A percentile compares a stretch with the other conserved stretches of the same genome.
Evolutionary conservation across 2,797 vertebrate species (phyloP).

Genomic region (Saxicola maurus): DNA sequence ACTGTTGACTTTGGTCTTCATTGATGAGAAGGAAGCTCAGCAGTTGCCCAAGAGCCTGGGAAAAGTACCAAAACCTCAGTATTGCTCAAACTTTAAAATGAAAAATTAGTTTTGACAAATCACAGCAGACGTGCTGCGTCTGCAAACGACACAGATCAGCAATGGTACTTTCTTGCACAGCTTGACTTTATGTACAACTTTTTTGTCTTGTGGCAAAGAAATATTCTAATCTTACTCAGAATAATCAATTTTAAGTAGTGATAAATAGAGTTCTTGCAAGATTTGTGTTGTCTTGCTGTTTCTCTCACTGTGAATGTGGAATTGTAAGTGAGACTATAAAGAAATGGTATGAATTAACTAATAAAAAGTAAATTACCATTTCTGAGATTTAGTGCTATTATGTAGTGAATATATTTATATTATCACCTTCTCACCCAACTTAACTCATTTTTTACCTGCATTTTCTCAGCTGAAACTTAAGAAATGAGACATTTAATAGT

Average conservation of each 20-base stretch:
- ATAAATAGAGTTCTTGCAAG: neutral
- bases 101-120: slow-evolving; percentile 31
- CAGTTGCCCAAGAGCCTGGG: neutral
- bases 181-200: neutral
- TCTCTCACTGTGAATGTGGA: neutral
- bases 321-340: neutral
- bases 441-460: neutral
- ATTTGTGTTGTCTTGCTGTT: neutral
- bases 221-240: neutral
- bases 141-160: neutral
- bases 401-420: neutral
- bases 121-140: neutral
- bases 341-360: neutral
- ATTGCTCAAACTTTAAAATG: neutral
- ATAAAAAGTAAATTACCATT: neutral
- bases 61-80: neutral
- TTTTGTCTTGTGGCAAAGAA: neutral
- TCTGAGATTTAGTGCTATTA: neutral
- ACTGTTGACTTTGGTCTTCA: neutral
- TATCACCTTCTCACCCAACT: neutral
- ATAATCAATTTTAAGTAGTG: neutral
- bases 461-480: neutral
- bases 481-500: neutral
- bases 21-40: neutral
- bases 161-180: neutral